Evolutionary conservation across 2,888 invertebrate genomes (phyloP).

Genomic region (Nemapogon koenigi): DNA sequence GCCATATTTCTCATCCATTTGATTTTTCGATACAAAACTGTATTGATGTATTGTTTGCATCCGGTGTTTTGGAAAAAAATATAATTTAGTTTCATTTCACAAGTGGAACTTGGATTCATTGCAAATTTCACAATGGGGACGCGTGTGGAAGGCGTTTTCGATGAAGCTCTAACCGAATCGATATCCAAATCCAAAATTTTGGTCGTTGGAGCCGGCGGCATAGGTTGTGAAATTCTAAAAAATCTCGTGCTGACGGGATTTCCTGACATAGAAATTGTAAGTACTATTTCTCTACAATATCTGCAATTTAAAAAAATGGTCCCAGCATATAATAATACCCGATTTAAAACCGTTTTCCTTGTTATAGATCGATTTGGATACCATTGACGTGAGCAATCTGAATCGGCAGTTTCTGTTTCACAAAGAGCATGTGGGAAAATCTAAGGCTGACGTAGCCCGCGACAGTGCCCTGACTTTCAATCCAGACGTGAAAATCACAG

Average conservation of each 20-base stretch:
- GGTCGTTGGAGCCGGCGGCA: conserved; percentile 97
- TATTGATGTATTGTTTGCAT: no score
- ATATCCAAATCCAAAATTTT: conserved; percentile 77
- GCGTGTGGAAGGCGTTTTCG: conserved; percentile 76
- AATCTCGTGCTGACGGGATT: conserved; percentile 96
- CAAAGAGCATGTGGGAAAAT: conserved; percentile 96
- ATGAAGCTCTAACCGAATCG: conserved; percentile 67
- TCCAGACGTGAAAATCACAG: conserved; percentile 85
- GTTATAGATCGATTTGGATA: conserved; percentile 95
- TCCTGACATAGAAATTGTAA: conserved; percentile 90
- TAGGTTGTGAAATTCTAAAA: conserved; percentile 98
- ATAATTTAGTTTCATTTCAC: no score
- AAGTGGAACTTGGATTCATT: no score
- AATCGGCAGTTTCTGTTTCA: conserved; percentile 99
- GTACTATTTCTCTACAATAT: conserved; percentile 31
- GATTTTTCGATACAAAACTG: no score
- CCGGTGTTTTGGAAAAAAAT: no score
- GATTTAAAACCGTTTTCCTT: conserved; percentile 12
- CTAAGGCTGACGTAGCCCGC: conserved; percentile 91
- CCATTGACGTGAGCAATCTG: conserved; percentile 98
- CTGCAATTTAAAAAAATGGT: no score
- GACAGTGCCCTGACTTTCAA: conserved; percentile 90
- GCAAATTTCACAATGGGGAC: no score
- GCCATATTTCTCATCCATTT: no score
- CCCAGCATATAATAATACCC: no score